Base-by-base conservation (phyloP, 2,797 vertebrate genomes). In the Otus scops region DNA sequence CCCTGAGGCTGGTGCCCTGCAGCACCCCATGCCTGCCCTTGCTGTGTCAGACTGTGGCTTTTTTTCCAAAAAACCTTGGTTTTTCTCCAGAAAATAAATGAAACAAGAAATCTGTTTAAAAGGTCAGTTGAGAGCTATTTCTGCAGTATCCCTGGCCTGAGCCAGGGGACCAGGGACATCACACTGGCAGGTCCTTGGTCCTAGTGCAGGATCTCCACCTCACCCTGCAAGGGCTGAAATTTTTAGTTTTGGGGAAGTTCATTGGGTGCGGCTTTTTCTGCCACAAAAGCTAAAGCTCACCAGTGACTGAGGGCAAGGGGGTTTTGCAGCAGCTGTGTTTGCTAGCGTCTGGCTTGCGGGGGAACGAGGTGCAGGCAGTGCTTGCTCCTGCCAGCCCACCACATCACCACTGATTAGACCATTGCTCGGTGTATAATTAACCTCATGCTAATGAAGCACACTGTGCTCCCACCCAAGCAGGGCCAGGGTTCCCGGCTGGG, bases 1-100 rank as follows among this genome's bases (percentile, higher is more conserved):
- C 47, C 45, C 45, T 36, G 51, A 54, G 20, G 20, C 75, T 43
- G 26, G 12, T 41, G 32, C 15, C 11, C 30, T 2, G 0, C 30
- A 81, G 54, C 30, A 17, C 45, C 30, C 45, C 5, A 0, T 59
- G 65, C 45, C 43, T n/a, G 30, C 19, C 45, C 12, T 69, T 57
- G 19, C 36, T 24, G 10, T 14, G 14, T n/a, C 18, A 59, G 34
- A 23, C 19, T n/a, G 28, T 4, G 23, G 28, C 1, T 27, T 48
- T 57, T 57, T 27, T 22, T 3, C 3, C 1, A 2, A 15, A 45
- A 24, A 15, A 3, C 0, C 13, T 19, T 15, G 2, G 1, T 30
- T 67, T 56, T 79, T 26, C 27, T 47, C 27, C 41, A 38, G 63
- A 47, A 79, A 56, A 65, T 3, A 57, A 57, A 56, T 10, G 2